phyloP scores from a whole-genome alignment of 2,888 invertebrate genomes.

The Myathropa florea region DNA sequence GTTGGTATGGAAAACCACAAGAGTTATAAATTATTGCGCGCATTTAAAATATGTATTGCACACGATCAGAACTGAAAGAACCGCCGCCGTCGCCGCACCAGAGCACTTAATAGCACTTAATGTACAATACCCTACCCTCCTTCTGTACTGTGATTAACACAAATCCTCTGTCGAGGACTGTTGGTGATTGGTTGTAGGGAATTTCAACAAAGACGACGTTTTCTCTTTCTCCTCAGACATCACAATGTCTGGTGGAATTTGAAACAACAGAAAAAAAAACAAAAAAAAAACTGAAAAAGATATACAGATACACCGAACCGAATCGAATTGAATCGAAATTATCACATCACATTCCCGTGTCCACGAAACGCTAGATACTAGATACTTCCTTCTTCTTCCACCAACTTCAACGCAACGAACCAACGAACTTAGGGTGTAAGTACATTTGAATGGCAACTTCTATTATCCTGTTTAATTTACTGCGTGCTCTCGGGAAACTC shows the following conservation, averaged over 20 bases:
- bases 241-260: conserved; percentile 42
- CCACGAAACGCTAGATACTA: conserved; percentile 32
- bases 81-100: background rate
- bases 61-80: conserved; percentile 6
- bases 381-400: conserved; percentile 9
- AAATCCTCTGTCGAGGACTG: conserved; percentile 21
- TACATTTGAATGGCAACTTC: background rate
- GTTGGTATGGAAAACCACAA: conserved; percentile 37
- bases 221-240: conserved; percentile 36
- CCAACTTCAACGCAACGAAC: background rate
- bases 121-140: conserved; percentile 32
- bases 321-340: conserved; percentile 7
- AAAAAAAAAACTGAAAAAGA: background rate
- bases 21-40: conserved; percentile 61
- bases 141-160: conserved; percentile 32
- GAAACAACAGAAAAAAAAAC: background rate
- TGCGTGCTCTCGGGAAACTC: background rate
- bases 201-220: background rate
- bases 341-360: conserved; percentile 51
- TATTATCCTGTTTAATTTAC: background rate
- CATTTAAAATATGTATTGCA: conserved; percentile 43
- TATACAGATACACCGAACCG: background rate
- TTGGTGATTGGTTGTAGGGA: background rate
- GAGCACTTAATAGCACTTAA: conserved; percentile 6
- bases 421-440: conserved; percentile 18